Evolutionary conservation across 2,888 invertebrate species (phyloP), one percentile per base, ranked within the genome.

Genomic region (Alloplasta piceator): DNA sequence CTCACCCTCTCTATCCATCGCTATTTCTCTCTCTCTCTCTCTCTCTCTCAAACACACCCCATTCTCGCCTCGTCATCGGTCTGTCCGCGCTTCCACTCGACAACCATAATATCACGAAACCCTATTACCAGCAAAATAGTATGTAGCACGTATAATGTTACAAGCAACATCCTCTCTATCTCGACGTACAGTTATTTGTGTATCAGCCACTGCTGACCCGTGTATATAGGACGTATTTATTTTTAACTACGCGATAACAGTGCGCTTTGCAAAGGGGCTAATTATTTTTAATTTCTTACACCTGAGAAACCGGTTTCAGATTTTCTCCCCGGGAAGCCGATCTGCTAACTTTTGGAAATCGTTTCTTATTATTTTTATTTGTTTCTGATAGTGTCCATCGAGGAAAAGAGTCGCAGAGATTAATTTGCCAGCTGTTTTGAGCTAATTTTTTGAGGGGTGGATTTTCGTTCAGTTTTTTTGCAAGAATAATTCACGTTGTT

Each of bases 51-150:
- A 26, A 26, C 56, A 63, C 67, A 46, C 73, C 55, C 63, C 64
- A 73, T 73, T 73, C 73, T 73, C 73, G 73, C 73, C 73, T 73
- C 73, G 73, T 73, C 73, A 73, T 63, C 63, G 55, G 52, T 12
- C 26, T 26, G 46, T 63, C 73, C 55, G 63, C 64, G 63, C 63
- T 14, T 55, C 55, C 55, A 46, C 61, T 61, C 41, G 63, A 52
- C 73, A 73, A 64, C 55, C 73, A 73, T 64, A 64, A 73, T 73
- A 64, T 73, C 63, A 48, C 50, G 63, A 73, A 64, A 73, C 73
- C 63, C 63, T 73, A 63, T 26, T 26, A 73, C 73, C 73, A 63
- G 73, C 73, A 73, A 64, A 64, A 64, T 64, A 46, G 50, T 52
- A 73, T 55, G 55, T 55, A 38, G 63, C 55, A 52, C 10, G 52